phyloP scores from a whole-genome alignment of 2,888 invertebrate species.

The Copidosoma aretas region DNA sequence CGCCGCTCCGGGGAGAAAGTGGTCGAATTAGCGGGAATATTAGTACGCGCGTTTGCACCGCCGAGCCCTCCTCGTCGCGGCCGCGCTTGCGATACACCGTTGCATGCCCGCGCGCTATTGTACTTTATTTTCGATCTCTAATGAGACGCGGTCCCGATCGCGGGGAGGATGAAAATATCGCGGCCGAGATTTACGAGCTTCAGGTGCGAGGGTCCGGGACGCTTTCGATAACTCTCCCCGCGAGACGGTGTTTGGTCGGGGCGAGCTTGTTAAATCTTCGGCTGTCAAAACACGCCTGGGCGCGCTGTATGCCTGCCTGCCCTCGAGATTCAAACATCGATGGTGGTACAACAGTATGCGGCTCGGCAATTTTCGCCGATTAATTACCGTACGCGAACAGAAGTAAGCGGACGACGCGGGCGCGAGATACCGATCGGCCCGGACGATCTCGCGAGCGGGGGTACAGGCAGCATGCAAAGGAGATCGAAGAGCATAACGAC shows the following conservation, averaged over 20 bases:
- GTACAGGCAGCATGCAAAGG: too few species aligned
- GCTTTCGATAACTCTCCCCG: constrained; percentile 4
- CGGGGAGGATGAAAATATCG: not conserved
- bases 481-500: not conserved
- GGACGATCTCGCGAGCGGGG: constrained; percentile 5
- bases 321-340: too few species aligned
- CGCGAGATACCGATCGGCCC: constrained; percentile 17
- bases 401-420: too few species aligned
- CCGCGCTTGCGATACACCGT: too few species aligned
- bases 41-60: constrained; percentile 47
- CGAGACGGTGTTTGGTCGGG: not conserved
- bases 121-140: too few species aligned
- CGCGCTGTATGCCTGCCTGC: too few species aligned
- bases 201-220: constrained; percentile 7
- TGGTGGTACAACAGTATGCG: not conserved
- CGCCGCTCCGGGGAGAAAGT: constrained; percentile 45
- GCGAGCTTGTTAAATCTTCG: constrained; percentile 4
- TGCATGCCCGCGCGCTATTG: too few species aligned
- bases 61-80: too few species aligned
- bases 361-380: not conserved
- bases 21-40: constrained; percentile 61
- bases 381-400: not conserved
- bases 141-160: too few species aligned
- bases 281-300: not conserved
- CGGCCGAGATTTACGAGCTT: not conserved